Base-by-base conservation (phyloP, 2,888 invertebrate genomes). In the Didymodactylos carnosus region DNA sequence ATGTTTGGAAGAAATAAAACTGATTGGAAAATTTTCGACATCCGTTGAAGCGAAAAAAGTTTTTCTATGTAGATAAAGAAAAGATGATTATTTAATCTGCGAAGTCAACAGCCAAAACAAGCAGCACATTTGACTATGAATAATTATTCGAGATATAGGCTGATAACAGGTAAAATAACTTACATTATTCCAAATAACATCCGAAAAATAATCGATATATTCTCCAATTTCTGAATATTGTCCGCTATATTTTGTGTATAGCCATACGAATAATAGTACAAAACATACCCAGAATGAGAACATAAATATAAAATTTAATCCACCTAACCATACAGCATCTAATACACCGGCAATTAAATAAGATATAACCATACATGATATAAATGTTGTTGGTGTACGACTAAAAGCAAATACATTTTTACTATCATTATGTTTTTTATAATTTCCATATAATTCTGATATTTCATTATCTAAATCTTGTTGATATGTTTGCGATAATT, bases 321-420 rank as follows among this genome's bases (percentile, higher is more conserved):
- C 78, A 72, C 81, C 81, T 29, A 83, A 76, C 46, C 83, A 83
- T 25, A 83, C 69, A n/a, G 82, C 74, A 35, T 80, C 80, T 69
- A 83, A 78, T 39, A 81, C 75, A 35, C 81, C 94, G 78, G 93
- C 92, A 72, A 89, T 83, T 79, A 97, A 87, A 84, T 98, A 98
- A 86, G 90, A 89, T 78, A 89, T 85, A 77, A 93, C 88, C 78
- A 94, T 91, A 77, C 94, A 85, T 14, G 89, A 89, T 83, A 93
- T 91, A 83, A 92, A 90, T 14, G 84, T 84, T 73, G 93, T 92
- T 19, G 97, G 97, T 70, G 98, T 97, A 80, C 94, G 88, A 76
- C 94, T 94, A 76, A 94, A 93, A 84, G 94, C 94, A 85, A 95
- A 94, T 78, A 98, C 91, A 85, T 98, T 98, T 87, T 98, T 98